These are phyloP conservation scores for Nebria salina DNA, from an alignment of 2,888 invertebrate genomes.

Conservation along the genomic window DNA sequence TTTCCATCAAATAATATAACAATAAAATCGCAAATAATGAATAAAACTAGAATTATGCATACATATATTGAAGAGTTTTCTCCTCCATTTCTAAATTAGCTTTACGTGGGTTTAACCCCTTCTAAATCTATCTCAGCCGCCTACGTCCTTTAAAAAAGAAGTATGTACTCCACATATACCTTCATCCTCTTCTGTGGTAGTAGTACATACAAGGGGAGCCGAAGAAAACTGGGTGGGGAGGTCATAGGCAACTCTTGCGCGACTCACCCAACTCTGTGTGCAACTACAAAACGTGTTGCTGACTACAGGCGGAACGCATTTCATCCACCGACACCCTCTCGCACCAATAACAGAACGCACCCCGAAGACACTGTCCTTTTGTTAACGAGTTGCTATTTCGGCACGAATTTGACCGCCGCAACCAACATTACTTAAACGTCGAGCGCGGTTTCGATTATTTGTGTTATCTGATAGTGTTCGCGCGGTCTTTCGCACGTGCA, in stretches of 20 bases:
- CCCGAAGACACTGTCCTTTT: not conserved
- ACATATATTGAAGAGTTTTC: no score
- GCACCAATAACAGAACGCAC: slow-evolving; percentile 6
- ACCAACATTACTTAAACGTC: not conserved
- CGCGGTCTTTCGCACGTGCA: not conserved
- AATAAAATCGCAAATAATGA: not conserved
- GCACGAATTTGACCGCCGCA: not conserved
- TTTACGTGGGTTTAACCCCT: not conserved
- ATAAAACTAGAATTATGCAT: not conserved
- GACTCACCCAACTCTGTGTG: slow-evolving; percentile 9
- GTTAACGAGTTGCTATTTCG: not conserved
- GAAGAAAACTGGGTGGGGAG: not conserved
- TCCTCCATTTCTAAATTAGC: not conserved
- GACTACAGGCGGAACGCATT: slow-evolving; percentile 6
- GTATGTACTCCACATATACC: not conserved
- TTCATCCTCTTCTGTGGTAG: not conserved
- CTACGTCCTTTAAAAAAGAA: not conserved
- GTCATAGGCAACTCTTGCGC: slow-evolving; percentile 2
- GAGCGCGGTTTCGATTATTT: not conserved
- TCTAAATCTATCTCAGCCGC: not conserved
- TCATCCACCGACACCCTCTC: slow-evolving; percentile 6
- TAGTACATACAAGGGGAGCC: not conserved
- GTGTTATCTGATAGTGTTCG: not conserved
- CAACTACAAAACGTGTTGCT: slow-evolving; percentile 19
- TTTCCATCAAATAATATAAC: no score